phyloP scores from a whole-genome alignment of 2,888 invertebrate species.

The Notodonta dromedarius region DNA sequence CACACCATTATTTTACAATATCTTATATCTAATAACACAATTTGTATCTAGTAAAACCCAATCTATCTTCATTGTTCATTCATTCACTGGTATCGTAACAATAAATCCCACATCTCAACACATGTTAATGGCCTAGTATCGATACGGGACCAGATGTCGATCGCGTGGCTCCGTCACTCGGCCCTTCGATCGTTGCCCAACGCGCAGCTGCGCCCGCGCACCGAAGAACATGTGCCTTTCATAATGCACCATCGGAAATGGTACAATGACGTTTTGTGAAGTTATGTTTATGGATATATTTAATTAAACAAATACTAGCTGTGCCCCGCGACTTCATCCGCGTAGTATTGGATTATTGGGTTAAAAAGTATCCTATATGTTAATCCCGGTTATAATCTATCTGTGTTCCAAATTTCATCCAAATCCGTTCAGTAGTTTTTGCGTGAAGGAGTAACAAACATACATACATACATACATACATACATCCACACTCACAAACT shows the following conservation, averaged over 20 bases:
- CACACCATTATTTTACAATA: too few species aligned
- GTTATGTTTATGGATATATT: background rate
- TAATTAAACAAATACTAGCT: background rate
- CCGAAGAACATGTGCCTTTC: constrained; percentile 38
- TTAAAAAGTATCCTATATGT: too few species aligned
- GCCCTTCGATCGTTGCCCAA: constrained; percentile 29
- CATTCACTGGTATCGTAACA: constrained; percentile 2
- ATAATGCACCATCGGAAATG: constrained; percentile 31
- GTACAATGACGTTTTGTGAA: constrained; percentile 16
- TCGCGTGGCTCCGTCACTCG: constrained; percentile 21
- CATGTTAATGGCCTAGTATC: constrained; percentile 18
- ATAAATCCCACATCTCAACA: constrained; percentile 7
- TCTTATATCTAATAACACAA: background rate
- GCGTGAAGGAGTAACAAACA: too few species aligned
- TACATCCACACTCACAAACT: too few species aligned
- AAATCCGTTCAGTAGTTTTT: too few species aligned
- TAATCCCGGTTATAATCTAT: too few species aligned
- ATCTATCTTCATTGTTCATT: constrained; percentile 5
- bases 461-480: too few species aligned
- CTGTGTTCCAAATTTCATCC: too few species aligned
- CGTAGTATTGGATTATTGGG: too few species aligned
- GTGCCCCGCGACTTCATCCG: too few species aligned
- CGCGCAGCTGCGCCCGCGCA: constrained; percentile 45
- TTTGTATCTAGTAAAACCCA: constrained; percentile 3
- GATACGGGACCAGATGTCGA: constrained; percentile 26